These are phyloP conservation scores for Lepidocyrtinus sp. DNA, from an alignment of 2,888 invertebrate genomes.

Conservation along the genomic window DNA sequence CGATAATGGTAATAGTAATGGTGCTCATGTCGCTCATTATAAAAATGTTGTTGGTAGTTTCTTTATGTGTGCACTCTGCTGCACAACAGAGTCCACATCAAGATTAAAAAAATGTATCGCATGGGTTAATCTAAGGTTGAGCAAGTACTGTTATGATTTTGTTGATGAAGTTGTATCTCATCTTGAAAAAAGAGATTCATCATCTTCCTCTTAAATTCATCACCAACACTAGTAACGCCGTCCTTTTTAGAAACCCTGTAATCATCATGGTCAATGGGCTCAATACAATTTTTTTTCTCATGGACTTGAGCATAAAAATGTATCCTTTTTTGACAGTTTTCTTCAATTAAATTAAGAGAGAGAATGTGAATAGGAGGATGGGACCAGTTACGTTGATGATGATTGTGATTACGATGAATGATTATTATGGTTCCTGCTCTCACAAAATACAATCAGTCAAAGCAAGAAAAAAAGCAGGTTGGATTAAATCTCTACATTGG, in stretches of 20 bases:
- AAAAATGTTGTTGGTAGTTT: neutral
- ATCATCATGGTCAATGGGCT: constrained; percentile 60
- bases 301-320: too few species aligned
- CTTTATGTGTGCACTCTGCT: constrained; percentile 1
- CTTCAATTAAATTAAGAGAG: neutral
- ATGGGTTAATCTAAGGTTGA: too few species aligned
- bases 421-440: neutral
- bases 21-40: constrained; percentile 32
- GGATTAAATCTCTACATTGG: constrained; percentile 4
- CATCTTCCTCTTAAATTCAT: too few species aligned
- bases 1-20: constrained; percentile 30
- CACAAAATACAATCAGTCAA: neutral
- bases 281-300: too few species aligned
- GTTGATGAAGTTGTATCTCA: constrained; percentile 53
- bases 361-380: too few species aligned
- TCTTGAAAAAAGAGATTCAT: constrained; percentile 34
- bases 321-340: constrained; percentile 55
- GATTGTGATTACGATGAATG: neutral
- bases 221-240: neutral
- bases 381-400: too few species aligned
- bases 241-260: constrained; percentile 22
- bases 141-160: neutral
- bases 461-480: constrained; percentile 22
- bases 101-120: too few species aligned
- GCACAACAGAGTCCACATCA: too few species aligned